A percentile compares a stretch with the other conserved stretches of the same genome.
phyloP scores from a whole-genome alignment of 2,113 vertebrate genomes.

The mouse (Mus musculus) region GRCm39 chr13:19059501-19060000 shows the following conservation, averaged over 20 bases:
- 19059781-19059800: not conserved
- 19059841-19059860: not conserved
- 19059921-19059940: too few relatives aligned
- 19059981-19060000: not conserved
- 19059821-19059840: not conserved
- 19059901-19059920: not conserved
- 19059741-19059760: not conserved
- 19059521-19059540: not conserved
- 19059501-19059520: not conserved
- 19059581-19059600: not conserved
- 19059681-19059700: not conserved
- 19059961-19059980: not conserved
- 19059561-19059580: fast-evolving
- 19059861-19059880: not conserved
- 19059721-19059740: not conserved
- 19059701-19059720: not conserved
- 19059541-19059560: not conserved
- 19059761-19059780: not conserved
- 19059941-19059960: too few relatives aligned
- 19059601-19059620: not conserved
- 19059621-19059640: not conserved
- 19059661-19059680: not conserved
- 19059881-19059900: not conserved
- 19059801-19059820: too few relatives aligned
- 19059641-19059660: not conserved